Conservation (phyloP, 2,797 vertebrate species). For the Smutsia temminckii region DNA sequence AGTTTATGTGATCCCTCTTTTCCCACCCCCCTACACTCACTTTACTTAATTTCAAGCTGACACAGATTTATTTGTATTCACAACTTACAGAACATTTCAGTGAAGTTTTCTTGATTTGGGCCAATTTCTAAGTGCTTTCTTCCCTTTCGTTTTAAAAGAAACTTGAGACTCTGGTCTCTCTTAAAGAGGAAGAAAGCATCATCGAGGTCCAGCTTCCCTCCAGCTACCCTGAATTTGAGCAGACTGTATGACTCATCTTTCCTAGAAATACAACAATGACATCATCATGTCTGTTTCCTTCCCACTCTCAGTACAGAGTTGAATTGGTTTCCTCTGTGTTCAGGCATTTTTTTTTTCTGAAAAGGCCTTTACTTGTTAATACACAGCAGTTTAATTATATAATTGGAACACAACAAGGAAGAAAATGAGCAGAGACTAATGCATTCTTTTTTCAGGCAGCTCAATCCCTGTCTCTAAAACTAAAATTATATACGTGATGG, state of each 20-base stretch:
- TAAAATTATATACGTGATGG: background rate
- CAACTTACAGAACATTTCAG: constrained; percentile 57
- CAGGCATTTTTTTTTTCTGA: constrained; percentile 57
- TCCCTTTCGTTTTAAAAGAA: constrained; percentile 70
- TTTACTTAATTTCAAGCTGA: constrained; percentile 60
- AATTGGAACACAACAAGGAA: constrained; percentile 41
- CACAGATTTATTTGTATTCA: constrained; percentile 54
- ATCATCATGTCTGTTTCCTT: constrained; percentile 78
- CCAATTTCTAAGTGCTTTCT: constrained; percentile 62
- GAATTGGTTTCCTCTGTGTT: constrained; percentile 60
- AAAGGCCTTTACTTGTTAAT: constrained; percentile 65
- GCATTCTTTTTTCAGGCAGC: background rate
- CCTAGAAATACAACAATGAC: constrained; percentile 84
- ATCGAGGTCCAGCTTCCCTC: constrained; percentile 65
- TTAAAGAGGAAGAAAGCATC: constrained; percentile 60
- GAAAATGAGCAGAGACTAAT: constrained; percentile 45
- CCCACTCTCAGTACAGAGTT: constrained; percentile 59
- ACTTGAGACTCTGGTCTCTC: constrained; percentile 57
- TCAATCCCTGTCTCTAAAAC: constrained; percentile 11
- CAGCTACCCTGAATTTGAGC: constrained; percentile 74
- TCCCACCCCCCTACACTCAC: background rate
- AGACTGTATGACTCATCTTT: constrained; percentile 82
- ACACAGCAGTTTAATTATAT: constrained; percentile 54
- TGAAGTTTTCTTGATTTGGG: constrained; percentile 52
- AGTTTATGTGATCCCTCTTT: background rate